Evolutionary conservation across 2,888 invertebrate species (phyloP).

Genomic region (Drosophila emarginata): DNA sequence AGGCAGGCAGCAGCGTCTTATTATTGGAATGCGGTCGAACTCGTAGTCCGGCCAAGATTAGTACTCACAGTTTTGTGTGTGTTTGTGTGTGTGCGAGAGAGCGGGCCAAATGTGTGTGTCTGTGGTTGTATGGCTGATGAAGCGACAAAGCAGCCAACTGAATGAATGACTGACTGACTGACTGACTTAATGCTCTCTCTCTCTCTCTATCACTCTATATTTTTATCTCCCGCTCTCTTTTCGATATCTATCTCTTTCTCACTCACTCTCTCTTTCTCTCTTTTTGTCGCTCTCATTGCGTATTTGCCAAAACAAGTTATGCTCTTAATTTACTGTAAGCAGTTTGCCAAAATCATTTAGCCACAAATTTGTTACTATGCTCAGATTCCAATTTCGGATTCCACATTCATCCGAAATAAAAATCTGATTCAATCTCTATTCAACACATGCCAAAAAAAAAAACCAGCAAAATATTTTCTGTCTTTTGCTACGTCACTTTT

Average conservation of each 20-base stretch:
- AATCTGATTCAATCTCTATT: conserved; percentile 31
- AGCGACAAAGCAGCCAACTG: conserved; percentile 33
- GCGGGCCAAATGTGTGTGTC: conserved; percentile 2
- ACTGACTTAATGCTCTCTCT: conserved; percentile 16
- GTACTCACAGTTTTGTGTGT: conserved; percentile 23
- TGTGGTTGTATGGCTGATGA: conserved; percentile 24
- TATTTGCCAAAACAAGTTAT: conserved; percentile 38
- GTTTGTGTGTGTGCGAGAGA: conserved; percentile 11
- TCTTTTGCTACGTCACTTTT: conserved; percentile 25
- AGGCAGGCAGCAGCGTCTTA: conserved; percentile 63
- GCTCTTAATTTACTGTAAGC: conserved; percentile 57
- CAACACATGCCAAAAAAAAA: conserved; percentile 19
- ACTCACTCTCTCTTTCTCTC: conserved; percentile 4
- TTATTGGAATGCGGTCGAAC: conserved; percentile 80
- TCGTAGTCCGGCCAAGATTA: conserved; percentile 63
- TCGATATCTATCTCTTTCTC: conserved; percentile 9
- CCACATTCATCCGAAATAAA: conserved; percentile 22
- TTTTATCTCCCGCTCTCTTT: neutral
- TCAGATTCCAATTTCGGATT: conserved; percentile 31
- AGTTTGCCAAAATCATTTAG: conserved; percentile 56
- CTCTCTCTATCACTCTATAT: neutral
- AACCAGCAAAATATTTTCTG: conserved; percentile 23
- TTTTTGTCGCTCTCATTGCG: neutral
- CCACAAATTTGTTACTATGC: conserved; percentile 50
- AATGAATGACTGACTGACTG: conserved; percentile 40